Percentiles rank a stretch among this genome's conserved stretches.
These are phyloP conservation scores for Plebejus argus DNA, from an alignment of 2,888 invertebrate genomes.

Conservation along the genomic window DNA sequence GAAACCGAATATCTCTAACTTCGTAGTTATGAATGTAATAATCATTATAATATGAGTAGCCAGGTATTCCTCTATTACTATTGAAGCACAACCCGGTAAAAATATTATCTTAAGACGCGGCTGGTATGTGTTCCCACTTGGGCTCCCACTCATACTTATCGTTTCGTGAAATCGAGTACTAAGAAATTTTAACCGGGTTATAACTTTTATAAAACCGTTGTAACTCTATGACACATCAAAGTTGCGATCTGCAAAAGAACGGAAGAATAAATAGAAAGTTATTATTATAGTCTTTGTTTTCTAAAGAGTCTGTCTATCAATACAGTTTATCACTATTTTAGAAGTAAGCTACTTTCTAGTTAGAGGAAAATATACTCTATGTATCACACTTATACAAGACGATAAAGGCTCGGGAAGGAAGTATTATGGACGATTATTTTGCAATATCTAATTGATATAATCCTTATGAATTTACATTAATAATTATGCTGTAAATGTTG, in stretches of 20 bases:
- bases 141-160: neutral
- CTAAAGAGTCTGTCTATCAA: neutral
- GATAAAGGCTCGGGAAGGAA: conserved; percentile 27
- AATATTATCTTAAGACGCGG: neutral
- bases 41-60: neutral
- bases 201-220: neutral
- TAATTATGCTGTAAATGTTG: neutral
- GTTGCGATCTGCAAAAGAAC: neutral
- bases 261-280: neutral
- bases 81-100: neutral
- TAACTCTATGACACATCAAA: neutral
- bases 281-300: neutral
- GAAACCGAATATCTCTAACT: neutral
- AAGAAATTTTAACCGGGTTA: neutral
- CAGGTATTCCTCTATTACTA: neutral
- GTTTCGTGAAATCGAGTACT: neutral
- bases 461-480: neutral
- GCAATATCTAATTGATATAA: conserved; percentile 20
- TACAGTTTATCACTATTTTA: neutral
- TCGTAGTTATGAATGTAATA: neutral
- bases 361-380: conserved; percentile 27
- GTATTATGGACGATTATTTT: conserved; percentile 30
- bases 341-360: neutral
- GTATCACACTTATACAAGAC: conserved; percentile 20
- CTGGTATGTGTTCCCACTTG: neutral